Base-by-base conservation (phyloP, 2,888 invertebrate genomes). In the Tachina grossa region DNA sequence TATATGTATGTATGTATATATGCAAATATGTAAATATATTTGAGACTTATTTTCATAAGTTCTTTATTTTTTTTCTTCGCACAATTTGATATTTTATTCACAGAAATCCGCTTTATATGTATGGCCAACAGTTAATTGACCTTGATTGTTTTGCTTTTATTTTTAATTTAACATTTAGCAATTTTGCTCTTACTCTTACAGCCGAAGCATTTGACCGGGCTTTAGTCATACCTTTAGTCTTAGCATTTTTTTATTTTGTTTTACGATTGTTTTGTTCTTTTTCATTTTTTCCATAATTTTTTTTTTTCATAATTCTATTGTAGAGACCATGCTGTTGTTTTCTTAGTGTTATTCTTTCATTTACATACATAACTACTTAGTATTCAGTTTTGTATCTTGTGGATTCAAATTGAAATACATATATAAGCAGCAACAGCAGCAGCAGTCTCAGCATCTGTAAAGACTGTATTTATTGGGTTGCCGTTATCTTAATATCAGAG, bases 81-180 rank as follows among this genome's bases (percentile, higher is more conserved):
- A 61, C 19, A 51, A 59, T 53, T 74, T 39, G 5, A 39, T 72
- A 19, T 53, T n/a, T 39, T 22, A 39, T n/a, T 66, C 16, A 43
- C n/a, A 49, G 75, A 80, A 83, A 79, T 82, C 85, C 83, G 87
- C 89, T 90, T 87, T 88, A 89, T 89, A 89, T 90, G 90, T 89
- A 89, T 90, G 90, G 89, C 87, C 83, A 89, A 91, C 90, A 90
- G 91, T 91, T 91, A 91, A 91, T 90, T 91, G 90, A 90, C 91
- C 91, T 91, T 91, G 91, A 91, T 91, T 90, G 88, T 87, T 88
- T 87, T 86, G 87, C 89, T 89, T 88, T 87, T 87, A 19, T 79
- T 72, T 65, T 57, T 66, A 63, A 31, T 76, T 68, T 63, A 8
- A 49, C 16, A 16, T 76, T 63, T n/a, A 47, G 51, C 75, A 63